These are phyloP conservation scores for Phyllotreta striolata DNA, from an alignment of 2,888 invertebrate genomes.

Conservation along the genomic window DNA sequence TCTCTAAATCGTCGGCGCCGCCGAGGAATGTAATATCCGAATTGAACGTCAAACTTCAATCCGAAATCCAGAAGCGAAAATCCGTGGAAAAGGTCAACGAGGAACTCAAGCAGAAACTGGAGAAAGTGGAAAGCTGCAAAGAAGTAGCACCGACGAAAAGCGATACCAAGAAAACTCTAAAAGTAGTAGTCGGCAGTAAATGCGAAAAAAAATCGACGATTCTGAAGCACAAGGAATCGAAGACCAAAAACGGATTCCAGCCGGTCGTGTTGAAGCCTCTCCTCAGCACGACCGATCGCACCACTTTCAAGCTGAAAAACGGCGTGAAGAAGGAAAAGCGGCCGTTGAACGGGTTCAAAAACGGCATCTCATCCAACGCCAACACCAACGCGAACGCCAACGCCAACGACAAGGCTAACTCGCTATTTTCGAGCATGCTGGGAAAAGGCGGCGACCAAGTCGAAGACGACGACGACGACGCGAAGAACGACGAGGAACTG, in stretches of 20 bases:
- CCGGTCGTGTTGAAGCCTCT: slow-evolving; percentile 8
- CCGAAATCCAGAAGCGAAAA: slow-evolving; percentile 69
- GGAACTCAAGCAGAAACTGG: slow-evolving; percentile 69
- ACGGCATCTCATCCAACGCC: slow-evolving; percentile 37
- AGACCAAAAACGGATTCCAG: slow-evolving; percentile 12
- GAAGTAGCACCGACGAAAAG: slow-evolving; percentile 30
- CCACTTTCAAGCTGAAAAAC: slow-evolving; percentile 9
- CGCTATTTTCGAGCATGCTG: slow-evolving; percentile 53
- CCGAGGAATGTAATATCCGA: slow-evolving; percentile 44
- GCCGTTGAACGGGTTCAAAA: slow-evolving; percentile 35
- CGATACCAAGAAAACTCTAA: slow-evolving; percentile 28
- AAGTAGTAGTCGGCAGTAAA: slow-evolving; percentile 31
- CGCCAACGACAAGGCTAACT: slow-evolving; percentile 43
- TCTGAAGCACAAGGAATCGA: slow-evolving; percentile 31
- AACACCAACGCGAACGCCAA: slow-evolving; percentile 33
- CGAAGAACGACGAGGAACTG: slow-evolving; percentile 40
- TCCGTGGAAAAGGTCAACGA: slow-evolving; percentile 70
- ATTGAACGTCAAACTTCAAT: slow-evolving; percentile 68
- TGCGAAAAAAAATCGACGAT: slow-evolving; percentile 22
- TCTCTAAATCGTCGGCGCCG: slow-evolving; percentile 35
- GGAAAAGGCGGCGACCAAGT: slow-evolving; percentile 43
- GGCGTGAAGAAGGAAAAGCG: slow-evolving; percentile 4
- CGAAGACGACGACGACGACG: slow-evolving; percentile 40
- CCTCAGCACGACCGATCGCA: background rate
- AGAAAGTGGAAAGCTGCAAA: slow-evolving; percentile 60